Evolutionary conservation across 2,113 vertebrate genomes (phyloP), one percentile per base, ranked within the genome.

Genomic region (Epinephelus moara): DNA sequence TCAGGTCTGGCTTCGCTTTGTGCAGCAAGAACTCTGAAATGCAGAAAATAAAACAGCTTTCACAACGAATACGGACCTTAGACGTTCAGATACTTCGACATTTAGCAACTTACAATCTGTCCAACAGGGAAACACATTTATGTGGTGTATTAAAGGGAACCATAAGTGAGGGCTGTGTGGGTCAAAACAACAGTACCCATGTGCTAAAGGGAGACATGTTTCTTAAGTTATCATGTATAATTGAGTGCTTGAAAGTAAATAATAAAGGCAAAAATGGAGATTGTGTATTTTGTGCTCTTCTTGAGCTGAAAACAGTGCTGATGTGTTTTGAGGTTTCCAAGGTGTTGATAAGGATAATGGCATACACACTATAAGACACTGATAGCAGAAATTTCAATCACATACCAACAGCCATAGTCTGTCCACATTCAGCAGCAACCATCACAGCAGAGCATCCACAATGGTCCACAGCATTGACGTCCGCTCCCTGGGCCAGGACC

Each of bases 391-490:
- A 14, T 15, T 50, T 70, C 4, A 67, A 25, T 63, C 93, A 12
- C 96, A 0, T 88, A 99, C 98, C 98, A 6, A 98, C 96, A 49
- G 96, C 96, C 25, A 94, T 94, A 0, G 96, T 97, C 91, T 97
- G 97, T 72, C 98, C 98, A 1, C 95, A 94, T 90, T 97, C 96
- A 1, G 98, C 97, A 6, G 98, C 97, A 52, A 98, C 94, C 98
- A 99, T 99, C 67, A 99, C 95, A 55, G 98, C 95, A 2, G 97
- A 97, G 89, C 95, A 95, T 84, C 97, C 97, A 37, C 94, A 73
- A 30, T 95, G 92, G 94, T 99, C 97, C 3, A 96, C 95, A 52
- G 92, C 88, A 76, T 99, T 96, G 88, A 99, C 96, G 84, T 97
- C 96, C 1, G 97, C 96, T 23, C 96, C 96, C 83, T 97, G 97